Conservation (phyloP, 2,888 invertebrate genomes). For the Gastracanthus pulcherrimus region DNA sequence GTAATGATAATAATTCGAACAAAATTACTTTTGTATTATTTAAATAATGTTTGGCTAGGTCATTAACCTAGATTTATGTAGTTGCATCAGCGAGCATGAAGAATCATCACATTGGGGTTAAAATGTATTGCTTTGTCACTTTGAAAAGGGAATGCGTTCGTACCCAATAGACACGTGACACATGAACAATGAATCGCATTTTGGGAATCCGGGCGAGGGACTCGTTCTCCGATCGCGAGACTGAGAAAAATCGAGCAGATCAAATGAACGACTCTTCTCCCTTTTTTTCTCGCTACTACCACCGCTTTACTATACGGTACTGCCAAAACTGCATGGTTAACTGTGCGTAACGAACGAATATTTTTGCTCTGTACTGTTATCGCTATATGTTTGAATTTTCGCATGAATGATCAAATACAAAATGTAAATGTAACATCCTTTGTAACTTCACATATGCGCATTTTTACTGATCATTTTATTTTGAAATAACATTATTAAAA, state of each 20-base stretch:
- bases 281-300: not conserved
- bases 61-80: not conserved
- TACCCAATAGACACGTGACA: conserved; percentile 22
- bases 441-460: not conserved
- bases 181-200: conserved; percentile 38
- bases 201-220: conserved; percentile 2
- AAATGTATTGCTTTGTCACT: conserved; percentile 29
- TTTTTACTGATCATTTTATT: not conserved
- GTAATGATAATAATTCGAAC: not conserved
- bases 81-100: not conserved
- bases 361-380: not conserved
- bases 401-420: not conserved
- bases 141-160: not conserved
- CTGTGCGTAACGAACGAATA: conserved; percentile 6
- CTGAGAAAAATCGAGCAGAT: conserved; percentile 25
- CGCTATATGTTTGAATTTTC: not conserved
- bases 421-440: not conserved
- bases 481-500: not conserved
- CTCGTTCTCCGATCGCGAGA: not conserved
- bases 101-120: conserved; percentile 16
- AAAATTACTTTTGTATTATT: not conserved
- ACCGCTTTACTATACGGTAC: not conserved
- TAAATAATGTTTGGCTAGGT: not conserved
- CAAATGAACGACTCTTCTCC: not conserved
- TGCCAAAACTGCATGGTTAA: not conserved